phyloP scores from a whole-genome alignment of 2,113 vertebrate genomes.

The Furnarius figulus region DNA sequence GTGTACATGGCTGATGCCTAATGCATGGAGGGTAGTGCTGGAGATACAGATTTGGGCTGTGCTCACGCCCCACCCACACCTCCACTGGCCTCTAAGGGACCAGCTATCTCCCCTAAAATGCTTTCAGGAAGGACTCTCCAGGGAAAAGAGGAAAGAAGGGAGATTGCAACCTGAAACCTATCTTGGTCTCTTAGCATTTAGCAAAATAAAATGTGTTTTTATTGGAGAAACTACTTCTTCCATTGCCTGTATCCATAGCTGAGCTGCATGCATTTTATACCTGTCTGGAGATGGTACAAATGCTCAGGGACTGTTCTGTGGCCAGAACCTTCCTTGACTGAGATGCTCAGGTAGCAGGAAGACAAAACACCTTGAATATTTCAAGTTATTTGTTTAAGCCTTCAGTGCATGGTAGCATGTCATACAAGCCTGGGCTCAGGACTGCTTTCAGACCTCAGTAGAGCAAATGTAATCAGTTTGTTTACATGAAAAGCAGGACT shows the following conservation, averaged over 20 bases:
- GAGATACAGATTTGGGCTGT: background rate
- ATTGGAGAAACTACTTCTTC: background rate
- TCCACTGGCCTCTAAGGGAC: background rate
- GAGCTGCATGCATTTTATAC: background rate
- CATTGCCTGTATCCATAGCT: background rate
- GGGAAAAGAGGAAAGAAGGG: background rate
- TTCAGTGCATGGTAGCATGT: background rate
- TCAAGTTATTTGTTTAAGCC: background rate
- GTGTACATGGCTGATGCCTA: accelerated
- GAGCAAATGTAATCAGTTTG: background rate
- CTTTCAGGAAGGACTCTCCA: background rate
- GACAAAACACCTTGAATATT: background rate
- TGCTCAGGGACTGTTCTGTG: background rate
- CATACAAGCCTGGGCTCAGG: background rate
- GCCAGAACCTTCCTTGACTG: background rate
- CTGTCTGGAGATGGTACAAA: background rate
- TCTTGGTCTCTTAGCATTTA: background rate
- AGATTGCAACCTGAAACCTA: background rate
- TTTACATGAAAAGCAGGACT: background rate
- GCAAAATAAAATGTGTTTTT: background rate
- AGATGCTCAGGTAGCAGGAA: background rate
- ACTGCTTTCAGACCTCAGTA: background rate
- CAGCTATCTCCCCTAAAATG: background rate
- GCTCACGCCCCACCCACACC: accelerated
- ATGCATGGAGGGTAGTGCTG: accelerated